Percentiles rank a stretch among this genome's conserved stretches.
Evolutionary conservation across 2,888 invertebrate genomes (phyloP).

Genomic region (Archips crataeganus): DNA sequence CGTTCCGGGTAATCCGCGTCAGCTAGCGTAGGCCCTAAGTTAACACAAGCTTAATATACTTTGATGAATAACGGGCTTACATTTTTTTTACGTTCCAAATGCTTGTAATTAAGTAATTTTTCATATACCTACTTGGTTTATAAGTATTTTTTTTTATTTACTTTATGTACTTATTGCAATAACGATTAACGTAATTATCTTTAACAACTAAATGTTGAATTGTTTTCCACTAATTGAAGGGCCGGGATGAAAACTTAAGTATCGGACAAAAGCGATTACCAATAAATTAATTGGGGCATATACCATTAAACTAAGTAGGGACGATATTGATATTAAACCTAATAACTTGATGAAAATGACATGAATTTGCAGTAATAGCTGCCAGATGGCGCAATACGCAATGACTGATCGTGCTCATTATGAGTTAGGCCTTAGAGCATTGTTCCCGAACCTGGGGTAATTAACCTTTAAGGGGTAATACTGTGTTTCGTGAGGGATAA

Average conservation of each 20-base stretch:
- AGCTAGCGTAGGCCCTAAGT: too few relatives aligned
- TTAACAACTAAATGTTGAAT: background rate
- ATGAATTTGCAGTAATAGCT: constrained; percentile 4
- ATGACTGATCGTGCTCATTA: background rate
- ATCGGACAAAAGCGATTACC: constrained; percentile 5
- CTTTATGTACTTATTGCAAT: background rate
- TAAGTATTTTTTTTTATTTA: too few relatives aligned
- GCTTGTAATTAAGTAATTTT: too few relatives aligned
- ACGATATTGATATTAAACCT: constrained; percentile 15
- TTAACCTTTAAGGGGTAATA: too few relatives aligned
- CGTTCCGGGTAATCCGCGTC: too few relatives aligned
- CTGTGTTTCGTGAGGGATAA: too few relatives aligned
- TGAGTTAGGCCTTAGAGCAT: background rate
- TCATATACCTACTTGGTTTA: too few relatives aligned
- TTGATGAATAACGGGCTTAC: too few relatives aligned
- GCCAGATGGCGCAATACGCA: constrained; percentile 7
- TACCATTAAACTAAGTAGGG: constrained; percentile 1
- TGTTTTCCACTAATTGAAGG: background rate
- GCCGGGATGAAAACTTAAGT: background rate
- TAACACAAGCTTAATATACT: too few relatives aligned
- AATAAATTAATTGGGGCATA: constrained; percentile 10
- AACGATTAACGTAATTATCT: too few relatives aligned
- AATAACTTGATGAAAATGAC: constrained; percentile 8
- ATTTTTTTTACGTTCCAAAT: too few relatives aligned
- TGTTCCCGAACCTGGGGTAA: too few relatives aligned